These are phyloP conservation scores for Helarctos malayanus DNA, from an alignment of 2,797 vertebrate genomes.

Conservation along the genomic window DNA sequence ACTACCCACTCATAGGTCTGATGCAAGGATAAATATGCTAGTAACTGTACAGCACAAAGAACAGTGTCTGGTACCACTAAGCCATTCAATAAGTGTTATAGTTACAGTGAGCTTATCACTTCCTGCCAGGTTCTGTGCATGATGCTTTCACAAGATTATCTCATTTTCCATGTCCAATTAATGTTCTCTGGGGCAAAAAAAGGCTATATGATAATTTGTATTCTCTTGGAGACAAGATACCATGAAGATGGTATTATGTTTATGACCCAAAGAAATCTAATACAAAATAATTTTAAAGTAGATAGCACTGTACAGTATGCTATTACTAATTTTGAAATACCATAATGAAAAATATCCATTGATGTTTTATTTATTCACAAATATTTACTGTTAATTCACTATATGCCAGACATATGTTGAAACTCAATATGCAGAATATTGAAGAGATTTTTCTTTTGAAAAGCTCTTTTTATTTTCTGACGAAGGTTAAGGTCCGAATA, in stretches of 20 bases:
- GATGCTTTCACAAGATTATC: neutral
- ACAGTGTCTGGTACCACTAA: neutral
- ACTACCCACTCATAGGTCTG: neutral
- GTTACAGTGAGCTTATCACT: neutral
- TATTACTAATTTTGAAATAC: neutral
- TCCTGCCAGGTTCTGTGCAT: neutral
- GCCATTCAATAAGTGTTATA: neutral
- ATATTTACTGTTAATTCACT: neutral
- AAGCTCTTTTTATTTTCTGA: neutral
- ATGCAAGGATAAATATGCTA: neutral
- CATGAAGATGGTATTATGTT: neutral
- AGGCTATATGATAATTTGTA: neutral
- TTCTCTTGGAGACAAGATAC: neutral
- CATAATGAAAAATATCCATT: neutral
- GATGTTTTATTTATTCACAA: neutral
- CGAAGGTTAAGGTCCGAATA: neutral
- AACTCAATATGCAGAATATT: neutral
- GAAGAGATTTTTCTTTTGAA: neutral
- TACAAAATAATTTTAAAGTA: neutral
- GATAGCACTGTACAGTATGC: neutral
- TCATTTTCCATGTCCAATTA: neutral
- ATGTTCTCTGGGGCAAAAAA: neutral
- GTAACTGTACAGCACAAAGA: neutral
- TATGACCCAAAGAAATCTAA: neutral
- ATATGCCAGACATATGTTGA: neutral